These are phyloP conservation scores for Eremobia ochroleuca DNA, from an alignment of 2,888 invertebrate genomes.

Conservation along the genomic window DNA sequence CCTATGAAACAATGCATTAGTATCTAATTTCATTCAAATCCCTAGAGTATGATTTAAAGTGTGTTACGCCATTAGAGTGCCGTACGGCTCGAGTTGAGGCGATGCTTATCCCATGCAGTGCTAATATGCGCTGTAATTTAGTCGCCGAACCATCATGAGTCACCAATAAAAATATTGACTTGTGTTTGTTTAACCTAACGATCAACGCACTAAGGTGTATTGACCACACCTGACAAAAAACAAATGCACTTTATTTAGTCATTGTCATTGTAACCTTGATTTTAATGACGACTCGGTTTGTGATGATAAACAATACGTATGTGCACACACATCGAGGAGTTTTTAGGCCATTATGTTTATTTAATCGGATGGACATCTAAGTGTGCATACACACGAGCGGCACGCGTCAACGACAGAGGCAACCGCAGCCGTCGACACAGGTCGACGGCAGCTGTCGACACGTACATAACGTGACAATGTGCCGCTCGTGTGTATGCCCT, in stretches of 20 bases:
- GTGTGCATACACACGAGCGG: background rate
- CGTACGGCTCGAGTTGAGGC: background rate
- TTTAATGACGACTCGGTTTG: slow-evolving; percentile 14
- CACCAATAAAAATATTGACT: slow-evolving; percentile 31
- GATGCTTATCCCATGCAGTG: background rate
- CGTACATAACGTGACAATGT: too few species aligned
- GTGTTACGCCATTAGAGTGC: background rate
- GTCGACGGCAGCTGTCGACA: background rate
- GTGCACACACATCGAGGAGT: background rate
- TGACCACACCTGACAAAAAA: slow-evolving; percentile 50
- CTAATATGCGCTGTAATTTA: background rate
- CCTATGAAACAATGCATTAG: background rate
- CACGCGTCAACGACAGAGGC: background rate
- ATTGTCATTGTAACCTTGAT: slow-evolving; percentile 60
- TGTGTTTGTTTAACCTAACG: slow-evolving; percentile 39
- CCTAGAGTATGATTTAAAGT: background rate
- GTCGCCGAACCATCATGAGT: slow-evolving; percentile 7
- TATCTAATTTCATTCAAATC: background rate
- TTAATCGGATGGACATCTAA: background rate
- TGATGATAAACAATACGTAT: slow-evolving; percentile 24
- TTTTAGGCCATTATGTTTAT: slow-evolving; percentile 5
- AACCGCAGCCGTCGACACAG: background rate
- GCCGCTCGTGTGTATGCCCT: too few species aligned
- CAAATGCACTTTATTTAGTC: slow-evolving; percentile 47
- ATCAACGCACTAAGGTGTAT: slow-evolving; percentile 37